phyloP scores from a whole-genome alignment of 2,113 vertebrate genomes.

The Xiphophorus hellerii region DNA sequence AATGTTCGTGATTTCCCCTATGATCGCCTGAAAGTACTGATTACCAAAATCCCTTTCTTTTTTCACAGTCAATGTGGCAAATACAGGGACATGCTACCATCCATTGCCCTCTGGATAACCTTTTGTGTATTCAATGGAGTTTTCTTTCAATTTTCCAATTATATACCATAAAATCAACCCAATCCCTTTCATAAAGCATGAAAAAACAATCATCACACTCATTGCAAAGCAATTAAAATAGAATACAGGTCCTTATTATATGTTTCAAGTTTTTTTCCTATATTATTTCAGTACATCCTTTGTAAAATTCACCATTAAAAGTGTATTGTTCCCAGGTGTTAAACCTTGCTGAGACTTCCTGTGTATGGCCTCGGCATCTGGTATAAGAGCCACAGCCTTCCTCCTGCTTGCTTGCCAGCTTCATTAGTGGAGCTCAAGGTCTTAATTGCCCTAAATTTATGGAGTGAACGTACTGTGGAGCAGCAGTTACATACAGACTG shows the following conservation, averaged over 20 bases:
- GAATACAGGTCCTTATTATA: neutral
- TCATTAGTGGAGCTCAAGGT: constrained; percentile 52
- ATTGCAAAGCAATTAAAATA: neutral
- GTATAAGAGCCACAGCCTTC: constrained; percentile 37
- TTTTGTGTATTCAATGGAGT: constrained; percentile 32
- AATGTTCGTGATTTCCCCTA: constrained; percentile 53
- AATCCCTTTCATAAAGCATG: neutral
- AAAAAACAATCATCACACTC: neutral
- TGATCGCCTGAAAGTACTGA: constrained; percentile 41
- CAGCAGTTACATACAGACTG: constrained; percentile 35
- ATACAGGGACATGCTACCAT: constrained; percentile 9
- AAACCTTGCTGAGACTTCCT: constrained; percentile 57
- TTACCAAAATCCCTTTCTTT: constrained; percentile 39
- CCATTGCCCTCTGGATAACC: constrained; percentile 44
- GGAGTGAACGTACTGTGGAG: constrained; percentile 20
- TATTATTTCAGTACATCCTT: neutral
- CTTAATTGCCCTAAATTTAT: constrained; percentile 62
- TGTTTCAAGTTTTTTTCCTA: neutral
- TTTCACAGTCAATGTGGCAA: constrained; percentile 37
- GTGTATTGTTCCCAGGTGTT: constrained; percentile 67
- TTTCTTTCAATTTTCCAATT: neutral
- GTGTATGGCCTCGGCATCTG: constrained; percentile 55
- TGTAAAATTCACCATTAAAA: constrained; percentile 25
- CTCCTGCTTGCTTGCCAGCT: constrained; percentile 49
- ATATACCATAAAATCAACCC: neutral